Evolutionary conservation across 2,113 vertebrate species (phyloP), one percentile per base, ranked within the genome.

Genomic region (Ascaphus truei): DNA sequence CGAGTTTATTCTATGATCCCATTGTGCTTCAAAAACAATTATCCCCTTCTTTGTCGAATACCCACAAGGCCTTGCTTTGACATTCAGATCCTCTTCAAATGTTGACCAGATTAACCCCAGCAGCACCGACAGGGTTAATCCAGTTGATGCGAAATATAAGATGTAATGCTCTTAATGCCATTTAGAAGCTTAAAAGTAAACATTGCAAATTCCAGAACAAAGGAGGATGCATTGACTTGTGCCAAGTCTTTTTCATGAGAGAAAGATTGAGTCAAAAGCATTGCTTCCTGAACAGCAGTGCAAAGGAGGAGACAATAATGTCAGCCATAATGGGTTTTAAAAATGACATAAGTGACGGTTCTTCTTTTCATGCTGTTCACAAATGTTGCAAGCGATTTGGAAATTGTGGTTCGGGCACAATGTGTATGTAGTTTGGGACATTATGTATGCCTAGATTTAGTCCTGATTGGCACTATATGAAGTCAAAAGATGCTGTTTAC

Each of bases 21-120:
- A 69, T 69, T 69, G 56, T 69, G 56, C 56, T 20, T 47, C 34
- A 12, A 51, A 57, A 45, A 67, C 64, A 67, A 69, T 69, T 48
- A 60, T 56, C 66, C 25, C 43, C 43, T 69, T 60, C 23, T 59
- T 16, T 50, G n/a, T 13, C 20, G 60, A 51, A 51, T 69, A 30
- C 56, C 66, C 66, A 69, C 31, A 60, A 59, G 50, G 31, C 66
- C 30, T 52, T 25, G 45, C 23, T 27, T 23, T 48, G 56, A 30
- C 43, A 27, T 68, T 60, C 66, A 51, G 31, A 33, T 51, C 31
- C 15, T 50, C 52, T 57, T 57, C 15, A 51, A 34, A 37, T 26
- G 30, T 22, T 41, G 48, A 43, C 11, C 7, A 60, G 64, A 39
- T 39, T 59, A 69, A 60, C 39, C 31, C 29, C 4, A 30, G 18